These are phyloP conservation scores for Patella pellucida DNA, from an alignment of 2,888 invertebrate genomes.

Conservation along the genomic window DNA sequence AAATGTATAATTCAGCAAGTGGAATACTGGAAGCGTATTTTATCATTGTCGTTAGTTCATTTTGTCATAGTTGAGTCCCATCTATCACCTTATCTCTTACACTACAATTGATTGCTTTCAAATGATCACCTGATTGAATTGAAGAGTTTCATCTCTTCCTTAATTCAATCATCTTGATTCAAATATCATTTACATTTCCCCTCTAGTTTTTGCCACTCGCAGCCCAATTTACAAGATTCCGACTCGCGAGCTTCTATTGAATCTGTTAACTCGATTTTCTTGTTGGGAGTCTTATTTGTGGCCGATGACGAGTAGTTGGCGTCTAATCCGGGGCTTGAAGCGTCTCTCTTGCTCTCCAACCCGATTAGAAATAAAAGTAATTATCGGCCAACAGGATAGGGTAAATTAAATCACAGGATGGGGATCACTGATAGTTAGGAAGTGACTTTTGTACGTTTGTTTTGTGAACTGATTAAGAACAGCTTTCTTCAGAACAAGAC, in stretches of 20 bases:
- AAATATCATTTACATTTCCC: slow-evolving; percentile 32
- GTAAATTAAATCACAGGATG: slow-evolving; percentile 25
- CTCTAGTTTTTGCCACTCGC: slow-evolving; percentile 11
- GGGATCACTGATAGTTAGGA: slow-evolving; percentile 27
- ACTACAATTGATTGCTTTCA: slow-evolving; percentile 43
- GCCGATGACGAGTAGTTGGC: slow-evolving; percentile 18
- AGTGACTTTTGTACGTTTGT: slow-evolving; percentile 49
- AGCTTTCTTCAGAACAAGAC: slow-evolving; percentile 10
- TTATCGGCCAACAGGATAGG: slow-evolving; percentile 24
- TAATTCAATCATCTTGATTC: slow-evolving; percentile 26
- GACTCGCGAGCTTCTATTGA: slow-evolving; percentile 12
- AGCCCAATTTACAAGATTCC: slow-evolving; percentile 6
- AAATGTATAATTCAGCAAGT: background rate
- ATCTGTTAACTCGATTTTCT: slow-evolving; percentile 22
- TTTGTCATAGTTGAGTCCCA: slow-evolving; percentile 2
- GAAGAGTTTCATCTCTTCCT: slow-evolving; percentile 25
- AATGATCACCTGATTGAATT: slow-evolving; percentile 44
- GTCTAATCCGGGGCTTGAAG: slow-evolving; percentile 18
- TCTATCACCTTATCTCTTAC: slow-evolving; percentile 21
- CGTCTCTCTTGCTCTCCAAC: slow-evolving; percentile 20
- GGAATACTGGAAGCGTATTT: background rate
- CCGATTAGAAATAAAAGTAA: slow-evolving; percentile 26
- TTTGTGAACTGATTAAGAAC: slow-evolving; percentile 28
- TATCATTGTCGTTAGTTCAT: slow-evolving; percentile 7
- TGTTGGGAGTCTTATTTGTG: slow-evolving; percentile 21